A percentile compares a stretch with the other conserved stretches of the same genome.
These are phyloP conservation scores for Falcaria lacertinaria DNA, from an alignment of 2,888 invertebrate genomes.

Conservation along the genomic window DNA sequence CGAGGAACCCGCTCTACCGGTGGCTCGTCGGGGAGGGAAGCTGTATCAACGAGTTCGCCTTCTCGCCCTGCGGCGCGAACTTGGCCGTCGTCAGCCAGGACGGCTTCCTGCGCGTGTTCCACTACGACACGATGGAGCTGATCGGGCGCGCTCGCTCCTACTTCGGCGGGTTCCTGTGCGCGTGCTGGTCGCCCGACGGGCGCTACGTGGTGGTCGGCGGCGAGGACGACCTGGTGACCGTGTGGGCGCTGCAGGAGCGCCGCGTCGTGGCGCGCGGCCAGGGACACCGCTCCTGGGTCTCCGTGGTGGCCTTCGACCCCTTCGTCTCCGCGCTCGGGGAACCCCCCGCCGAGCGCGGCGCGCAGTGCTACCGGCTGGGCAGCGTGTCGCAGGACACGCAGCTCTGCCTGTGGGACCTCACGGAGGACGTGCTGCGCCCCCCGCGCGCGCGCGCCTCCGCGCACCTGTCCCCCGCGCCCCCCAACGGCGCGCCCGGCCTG, in stretches of 20 bases:
- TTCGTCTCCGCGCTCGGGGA: constrained; percentile 87
- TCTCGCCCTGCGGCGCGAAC: constrained; percentile 96
- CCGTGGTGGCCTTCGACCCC: constrained; percentile 96
- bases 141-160: constrained; percentile 96
- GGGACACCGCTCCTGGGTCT: constrained; percentile 99
- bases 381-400: constrained; percentile 99
- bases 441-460: constrained; percentile 76
- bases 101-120: constrained; percentile 96
- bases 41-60: constrained; percentile 97
- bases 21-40: constrained; percentile 93
- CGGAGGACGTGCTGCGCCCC: constrained; percentile 94
- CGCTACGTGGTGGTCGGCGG: constrained; percentile 98
- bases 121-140: constrained; percentile 98
- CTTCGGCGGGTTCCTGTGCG: constrained; percentile 98
- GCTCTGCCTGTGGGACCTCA: constrained; percentile 98
- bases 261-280: constrained; percentile 98
- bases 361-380: constrained; percentile 90
- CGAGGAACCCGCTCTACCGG: constrained; percentile 92
- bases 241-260: constrained; percentile 96
- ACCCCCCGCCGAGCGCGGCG: constrained; percentile 81
- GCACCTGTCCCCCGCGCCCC: constrained; percentile 45
- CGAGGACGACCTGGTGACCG: constrained; percentile 98
- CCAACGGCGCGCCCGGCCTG: constrained; percentile 48
- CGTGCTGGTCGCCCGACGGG: constrained; percentile 98
- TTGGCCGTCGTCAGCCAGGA: constrained; percentile 97